A percentile compares a stretch with the other conserved stretches of the same genome.
These are phyloP conservation scores for Gnatocerus cornutus DNA, from an alignment of 2,888 invertebrate species.

Conservation along the genomic window DNA sequence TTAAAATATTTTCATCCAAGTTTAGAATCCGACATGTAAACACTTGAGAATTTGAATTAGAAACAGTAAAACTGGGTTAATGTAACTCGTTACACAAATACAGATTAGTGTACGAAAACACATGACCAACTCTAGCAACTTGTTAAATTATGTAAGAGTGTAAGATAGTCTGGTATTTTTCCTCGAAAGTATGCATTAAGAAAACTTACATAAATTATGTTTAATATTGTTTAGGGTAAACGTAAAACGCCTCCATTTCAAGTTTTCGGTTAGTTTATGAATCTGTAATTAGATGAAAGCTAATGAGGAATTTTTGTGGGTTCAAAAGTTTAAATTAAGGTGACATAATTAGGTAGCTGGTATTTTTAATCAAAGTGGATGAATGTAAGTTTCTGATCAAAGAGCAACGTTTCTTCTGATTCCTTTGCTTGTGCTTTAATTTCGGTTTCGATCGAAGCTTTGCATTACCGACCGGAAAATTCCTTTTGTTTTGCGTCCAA, in stretches of 20 bases:
- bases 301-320: too few species aligned
- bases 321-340: too few species aligned
- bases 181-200: background rate
- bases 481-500: too few species aligned
- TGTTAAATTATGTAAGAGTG: constrained; percentile 4
- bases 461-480: too few species aligned
- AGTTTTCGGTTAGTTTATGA: too few species aligned
- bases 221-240: background rate
- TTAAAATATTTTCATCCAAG: constrained; percentile 1
- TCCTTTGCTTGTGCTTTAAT: too few species aligned
- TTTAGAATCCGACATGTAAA: constrained; percentile 3
- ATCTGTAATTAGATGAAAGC: too few species aligned
- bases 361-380: too few species aligned
- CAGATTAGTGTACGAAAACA: constrained; percentile 9
- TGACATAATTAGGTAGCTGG: too few species aligned
- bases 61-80: constrained; percentile 15
- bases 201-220: constrained; percentile 1
- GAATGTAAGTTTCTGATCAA: too few species aligned
- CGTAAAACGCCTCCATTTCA: background rate
- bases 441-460: too few species aligned
- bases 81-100: constrained; percentile 19
- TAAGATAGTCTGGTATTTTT: background rate
- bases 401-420: too few species aligned
- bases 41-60: constrained; percentile 4
- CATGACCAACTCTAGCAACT: background rate